Evolutionary conservation across 2,888 invertebrate species (phyloP), one percentile per base, ranked within the genome.

Genomic region (Minunthozetes semirufus): DNA sequence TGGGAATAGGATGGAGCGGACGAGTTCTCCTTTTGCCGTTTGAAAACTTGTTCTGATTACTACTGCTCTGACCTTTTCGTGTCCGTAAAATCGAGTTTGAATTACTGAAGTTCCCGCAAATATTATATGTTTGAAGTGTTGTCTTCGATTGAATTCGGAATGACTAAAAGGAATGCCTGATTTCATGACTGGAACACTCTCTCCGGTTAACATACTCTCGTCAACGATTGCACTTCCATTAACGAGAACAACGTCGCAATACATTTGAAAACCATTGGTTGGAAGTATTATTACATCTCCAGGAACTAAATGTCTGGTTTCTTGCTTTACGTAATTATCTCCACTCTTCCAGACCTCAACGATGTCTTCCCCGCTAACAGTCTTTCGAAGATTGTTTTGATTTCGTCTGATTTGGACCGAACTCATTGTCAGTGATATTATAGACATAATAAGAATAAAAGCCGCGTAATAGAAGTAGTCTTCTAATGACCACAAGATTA

Each of bases 1-100:
- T 0, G 92, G 91, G 81, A 88, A 91, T 68, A 92, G 82, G 79
- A 92, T 92, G 78, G 90, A 89, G 78, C 89, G 89, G 42, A 92
- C 88, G 38, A 92, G 83, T 79, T 89, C 88, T 76, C 92, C 92
- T 83, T 91, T 90, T 17, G 88, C 87, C 0, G 92, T 92, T 80
- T 88, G 86, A 80, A 89, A 89, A 29, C 91, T 85, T 80, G 86
- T 86, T 77, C 84, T 79, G 11, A 85, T 78, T 2, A 85, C 85
- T 15, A 86, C 81, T 27, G 85, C 85, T 73, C 80, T 81, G 38
- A 85, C 83, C 80, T 42, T 81, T 73, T 50, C 78, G 46, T 78
- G 78, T 15, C 76, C 77, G 1, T 56, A 68, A 13, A 76, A 77
- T 25, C 79, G 78, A 2, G 79, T 78, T 73, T 82, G 82, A 53